Evolutionary conservation across 2,888 invertebrate species (phyloP), one percentile per base, ranked within the genome.

Genomic region (Crossocerus cetratus): DNA sequence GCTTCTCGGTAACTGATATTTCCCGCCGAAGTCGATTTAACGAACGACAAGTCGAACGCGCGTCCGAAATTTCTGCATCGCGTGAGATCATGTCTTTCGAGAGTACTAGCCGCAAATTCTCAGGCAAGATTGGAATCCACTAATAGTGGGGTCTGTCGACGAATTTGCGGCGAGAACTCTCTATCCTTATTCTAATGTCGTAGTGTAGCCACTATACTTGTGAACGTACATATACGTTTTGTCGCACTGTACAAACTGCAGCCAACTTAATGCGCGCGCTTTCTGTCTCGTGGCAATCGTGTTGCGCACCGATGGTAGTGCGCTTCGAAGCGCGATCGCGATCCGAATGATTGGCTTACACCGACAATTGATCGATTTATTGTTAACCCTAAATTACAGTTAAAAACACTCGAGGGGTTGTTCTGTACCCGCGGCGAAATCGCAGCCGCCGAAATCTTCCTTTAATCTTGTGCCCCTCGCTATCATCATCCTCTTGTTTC

Each of bases 51-150:
- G 70, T 74, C 69, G 60, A 70, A 73, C 61, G 70, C 77, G 75
- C 74, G 72, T 77, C 66, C 71, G 71, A 73, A 72, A 75, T 68
- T 65, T 82, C 65, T 74, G 74, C 77, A 80, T 77, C 69, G 64
- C 78, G 81, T 84, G 84, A 84, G 84, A 84, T 84, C 84, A 84
- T 83, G 72, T 78, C 72, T 76, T 69, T 74, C 78, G 76, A 79
- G 71, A 74, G 71, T 76, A 72, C 69, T 68, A 74, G 76, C 68
- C 71, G 67, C 68, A 62, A 68, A 75, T 69, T 54, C 49, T 42
- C 53, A 20, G 45, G 21, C 18, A 56, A 54, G 57, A 49, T 57
- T 57, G 53, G 43, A 65, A 66, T 45, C 65, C 63, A 64, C 68
- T 68, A 62, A 58, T 72, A 11, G 65, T 62, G 63, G 64, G 49